Base-by-base conservation (phyloP, 2,797 vertebrate species). In the Protonibea diacanthus region DNA sequence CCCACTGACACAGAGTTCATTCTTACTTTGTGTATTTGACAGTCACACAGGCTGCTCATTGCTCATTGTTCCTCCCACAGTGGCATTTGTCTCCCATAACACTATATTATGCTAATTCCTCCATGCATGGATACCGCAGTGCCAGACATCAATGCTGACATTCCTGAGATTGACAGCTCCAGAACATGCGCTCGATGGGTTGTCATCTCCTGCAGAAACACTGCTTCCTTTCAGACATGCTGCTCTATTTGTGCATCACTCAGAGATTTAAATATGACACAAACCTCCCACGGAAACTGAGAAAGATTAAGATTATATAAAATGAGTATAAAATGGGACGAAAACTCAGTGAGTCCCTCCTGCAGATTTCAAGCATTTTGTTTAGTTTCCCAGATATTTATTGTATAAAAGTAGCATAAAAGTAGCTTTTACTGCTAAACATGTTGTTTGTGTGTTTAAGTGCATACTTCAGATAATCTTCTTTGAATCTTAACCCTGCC, bases 101-200 rank as follows among this genome's bases (percentile, higher is more conserved):
- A 71, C 64, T 52, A 67, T 74, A 65, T 85, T 88, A 89, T 89
- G 89, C 66, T 79, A 88, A 91, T 88, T 81, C 65, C 20, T 75
- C 63, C 67, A 78, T 60, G 71, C 74, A 83, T 66, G 83, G 79
- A 80, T 72, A 66, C 72, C 66, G 74, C 78, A 42, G 85, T 38
- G 60, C 40, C 72, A 85, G 67, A 91, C 80, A 79, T 84, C 81
- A 84, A 69, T 51, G 63, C 76, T 80, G 88, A 78, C 78, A 85
- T 68, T 59, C 63, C 25, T 49, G 11, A 27, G 82, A 88, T 45
- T 86, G 89, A 92, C 87, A 86, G 83, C 67, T 76, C 44, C 57
- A 62, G 70, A 88, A 81, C 65, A 72, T 45, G 62, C 67, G 71
- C 81, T 74, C 42, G 1, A 56, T 82, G 67, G 67, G 82, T 76